Conservation (phyloP, 1,140 invertebrate species). For the Aricia agestis region DNA sequence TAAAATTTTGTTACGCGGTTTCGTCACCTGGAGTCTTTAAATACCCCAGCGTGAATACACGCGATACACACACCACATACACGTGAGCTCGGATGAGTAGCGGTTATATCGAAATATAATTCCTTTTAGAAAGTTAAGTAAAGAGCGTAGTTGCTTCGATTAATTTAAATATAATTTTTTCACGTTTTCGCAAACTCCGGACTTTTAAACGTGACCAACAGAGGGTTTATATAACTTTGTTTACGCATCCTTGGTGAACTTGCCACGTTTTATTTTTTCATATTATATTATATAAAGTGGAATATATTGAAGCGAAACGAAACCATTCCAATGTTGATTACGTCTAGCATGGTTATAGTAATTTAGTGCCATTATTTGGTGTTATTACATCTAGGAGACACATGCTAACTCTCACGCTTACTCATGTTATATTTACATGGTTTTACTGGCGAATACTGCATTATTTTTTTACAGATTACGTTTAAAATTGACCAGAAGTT, state of each 20-base stretch:
- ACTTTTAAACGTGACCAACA: too few species aligned
- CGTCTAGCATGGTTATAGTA: constrained; percentile 16
- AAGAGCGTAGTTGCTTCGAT: too few species aligned
- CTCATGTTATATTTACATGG: constrained; percentile 21
- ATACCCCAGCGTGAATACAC: too few species aligned
- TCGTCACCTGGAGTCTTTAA: too few species aligned
- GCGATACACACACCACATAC: too few species aligned
- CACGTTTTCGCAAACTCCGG: too few species aligned
- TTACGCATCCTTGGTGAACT: background rate
- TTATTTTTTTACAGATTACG: background rate
- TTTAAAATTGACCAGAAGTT: background rate
- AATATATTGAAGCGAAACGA: constrained; percentile 4
- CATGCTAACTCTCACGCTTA: constrained; percentile 30
- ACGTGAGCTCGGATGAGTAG: too few species aligned
- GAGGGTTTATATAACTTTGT: background rate
- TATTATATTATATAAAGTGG: background rate
- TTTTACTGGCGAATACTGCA: background rate
- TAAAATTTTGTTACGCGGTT: too few species aligned
- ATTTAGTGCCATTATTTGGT: constrained; percentile 32
- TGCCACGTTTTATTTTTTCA: background rate
- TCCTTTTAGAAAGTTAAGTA: too few species aligned
- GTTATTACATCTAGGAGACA: constrained; percentile 32
- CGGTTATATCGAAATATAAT: too few species aligned
- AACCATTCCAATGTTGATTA: constrained; percentile 26
- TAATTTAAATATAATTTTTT: too few species aligned